Evolutionary conservation across 2,113 vertebrate species (phyloP).

Genomic region (Forbesichthys papilliferus): DNA sequence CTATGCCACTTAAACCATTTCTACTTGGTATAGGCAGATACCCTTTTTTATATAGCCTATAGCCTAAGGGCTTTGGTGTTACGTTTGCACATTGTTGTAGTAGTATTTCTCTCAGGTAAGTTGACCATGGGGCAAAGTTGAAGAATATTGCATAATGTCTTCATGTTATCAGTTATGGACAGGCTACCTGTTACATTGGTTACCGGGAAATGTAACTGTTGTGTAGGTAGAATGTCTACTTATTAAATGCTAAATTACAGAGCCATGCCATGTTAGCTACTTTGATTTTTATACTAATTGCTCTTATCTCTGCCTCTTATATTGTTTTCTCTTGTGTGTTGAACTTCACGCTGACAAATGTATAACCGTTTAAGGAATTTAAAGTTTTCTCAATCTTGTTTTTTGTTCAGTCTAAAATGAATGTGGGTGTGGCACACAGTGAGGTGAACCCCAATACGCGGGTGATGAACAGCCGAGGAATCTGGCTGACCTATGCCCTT

Average conservation of each 20-base stretch:
- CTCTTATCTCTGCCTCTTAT: no score
- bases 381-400: neutral
- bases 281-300: no score
- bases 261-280: no score
- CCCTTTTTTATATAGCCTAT: no score
- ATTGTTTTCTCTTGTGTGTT: no score
- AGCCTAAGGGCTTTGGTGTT: no score
- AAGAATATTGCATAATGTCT: slow-evolving; percentile 21
- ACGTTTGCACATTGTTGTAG: neutral
- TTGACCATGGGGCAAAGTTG: slow-evolving; percentile 49
- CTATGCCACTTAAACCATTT: no score
- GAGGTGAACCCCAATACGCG: slow-evolving; percentile 97
- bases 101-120: slow-evolving; percentile 1
- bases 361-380: no score
- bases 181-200: neutral
- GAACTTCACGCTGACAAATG: no score
- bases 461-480: slow-evolving; percentile 97
- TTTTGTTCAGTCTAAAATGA: slow-evolving; percentile 82
- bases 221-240: no score
- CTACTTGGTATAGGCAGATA: no score
- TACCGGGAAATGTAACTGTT: neutral
- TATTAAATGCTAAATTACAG: no score
- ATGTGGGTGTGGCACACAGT: slow-evolving; percentile 97
- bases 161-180: neutral
- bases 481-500: slow-evolving; percentile 94